These are phyloP conservation scores for Mesorhabditis spiculigera DNA, from an alignment of 2,888 invertebrate genomes.

Conservation along the genomic window DNA sequence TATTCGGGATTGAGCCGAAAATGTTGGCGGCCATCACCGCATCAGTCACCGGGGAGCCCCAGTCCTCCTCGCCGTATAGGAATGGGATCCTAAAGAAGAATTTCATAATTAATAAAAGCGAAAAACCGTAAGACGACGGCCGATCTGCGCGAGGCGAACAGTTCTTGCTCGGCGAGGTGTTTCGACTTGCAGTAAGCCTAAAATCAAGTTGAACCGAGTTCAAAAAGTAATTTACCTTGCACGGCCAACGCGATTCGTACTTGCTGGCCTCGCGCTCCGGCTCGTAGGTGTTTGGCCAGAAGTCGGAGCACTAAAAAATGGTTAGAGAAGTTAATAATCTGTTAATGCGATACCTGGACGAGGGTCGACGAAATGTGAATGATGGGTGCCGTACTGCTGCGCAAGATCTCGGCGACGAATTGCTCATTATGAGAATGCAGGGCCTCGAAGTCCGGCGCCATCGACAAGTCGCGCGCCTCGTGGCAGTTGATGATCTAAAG, in stretches of 20 bases:
- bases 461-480: constrained; percentile 41
- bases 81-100: not conserved
- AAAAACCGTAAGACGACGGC: constrained; percentile 21
- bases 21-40: constrained; percentile 28
- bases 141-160: constrained; percentile 17
- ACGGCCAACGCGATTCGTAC: constrained; percentile 32
- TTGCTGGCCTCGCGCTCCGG: constrained; percentile 30
- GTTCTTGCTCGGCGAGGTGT: constrained; percentile 32
- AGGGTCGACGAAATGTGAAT: constrained; percentile 7
- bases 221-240: constrained; percentile 10
- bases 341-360: not conserved
- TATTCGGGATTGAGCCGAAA: constrained; percentile 22
- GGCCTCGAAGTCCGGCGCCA: constrained; percentile 26
- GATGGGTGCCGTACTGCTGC: not conserved
- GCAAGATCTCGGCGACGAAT: constrained; percentile 20
- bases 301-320: constrained; percentile 45
- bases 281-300: constrained; percentile 48
- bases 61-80: constrained; percentile 36
- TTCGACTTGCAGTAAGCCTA: constrained; percentile 44
- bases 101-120: too few species aligned
- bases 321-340: too few species aligned
- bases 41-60: constrained; percentile 32
- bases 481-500: constrained; percentile 43
- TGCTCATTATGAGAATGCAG: constrained; percentile 41
- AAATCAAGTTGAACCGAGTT: constrained; percentile 10